A percentile compares a stretch with the other conserved stretches of the same genome.
Conservation (phyloP, 2,888 invertebrate genomes). For the Branchellion lobata region DNA sequence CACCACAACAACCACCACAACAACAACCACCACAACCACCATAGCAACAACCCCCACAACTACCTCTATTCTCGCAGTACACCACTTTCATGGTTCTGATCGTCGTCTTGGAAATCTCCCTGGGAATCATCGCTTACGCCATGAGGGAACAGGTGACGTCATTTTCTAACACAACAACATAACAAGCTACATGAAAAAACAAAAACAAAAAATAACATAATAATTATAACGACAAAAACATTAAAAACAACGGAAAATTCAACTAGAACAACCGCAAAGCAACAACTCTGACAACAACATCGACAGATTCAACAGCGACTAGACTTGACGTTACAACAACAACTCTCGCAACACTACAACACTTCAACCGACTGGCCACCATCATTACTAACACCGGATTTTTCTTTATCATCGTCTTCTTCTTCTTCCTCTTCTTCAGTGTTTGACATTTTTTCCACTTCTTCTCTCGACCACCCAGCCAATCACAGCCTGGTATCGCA, state of each 20-base stretch:
- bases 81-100: slow-evolving; percentile 39
- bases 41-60: too few species aligned
- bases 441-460: not conserved
- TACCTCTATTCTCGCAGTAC: too few species aligned
- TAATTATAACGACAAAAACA: too few species aligned
- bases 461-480: not conserved
- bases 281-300: not conserved
- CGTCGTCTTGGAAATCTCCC: slow-evolving; percentile 37
- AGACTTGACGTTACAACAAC: not conserved
- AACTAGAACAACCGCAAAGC: not conserved
- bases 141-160: slow-evolving; percentile 41
- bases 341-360: not conserved
- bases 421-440: not conserved
- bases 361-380: not conserved
- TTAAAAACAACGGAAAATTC: too few species aligned
- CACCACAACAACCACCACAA: too few species aligned
- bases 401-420: not conserved
- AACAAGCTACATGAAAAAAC: too few species aligned
- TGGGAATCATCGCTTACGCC: slow-evolving; percentile 34
- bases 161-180: too few species aligned
- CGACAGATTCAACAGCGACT: not conserved
- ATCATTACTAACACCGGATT: not conserved
- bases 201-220: too few species aligned
- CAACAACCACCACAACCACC: too few species aligned
- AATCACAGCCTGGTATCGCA: slow-evolving; percentile 4